Evolutionary conservation across 2,113 vertebrate species (phyloP).

Genomic region (Aythya baeri): DNA sequence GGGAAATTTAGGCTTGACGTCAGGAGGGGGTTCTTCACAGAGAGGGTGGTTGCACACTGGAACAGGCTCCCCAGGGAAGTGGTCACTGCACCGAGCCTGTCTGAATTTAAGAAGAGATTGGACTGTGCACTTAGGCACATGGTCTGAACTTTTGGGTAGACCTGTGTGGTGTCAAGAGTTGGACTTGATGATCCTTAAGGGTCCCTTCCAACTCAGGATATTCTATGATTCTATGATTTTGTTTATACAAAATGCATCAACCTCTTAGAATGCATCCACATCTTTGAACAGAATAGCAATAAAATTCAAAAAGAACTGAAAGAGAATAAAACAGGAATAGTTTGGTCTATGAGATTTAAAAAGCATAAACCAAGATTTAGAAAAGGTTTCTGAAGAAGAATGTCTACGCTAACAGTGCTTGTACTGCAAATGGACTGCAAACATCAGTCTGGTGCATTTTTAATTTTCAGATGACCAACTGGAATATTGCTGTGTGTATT

Average conservation of each 20-base stretch:
- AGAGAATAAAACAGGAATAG: background rate
- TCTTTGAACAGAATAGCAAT: background rate
- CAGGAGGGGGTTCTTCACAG: too few species aligned
- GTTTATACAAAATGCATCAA: background rate
- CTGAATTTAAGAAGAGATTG: too few species aligned
- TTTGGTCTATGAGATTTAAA: background rate
- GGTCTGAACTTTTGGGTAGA: too few species aligned
- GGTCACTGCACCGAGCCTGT: too few species aligned
- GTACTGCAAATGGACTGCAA: background rate
- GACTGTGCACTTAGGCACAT: too few species aligned
- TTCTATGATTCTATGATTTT: background rate
- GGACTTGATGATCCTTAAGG: too few species aligned
- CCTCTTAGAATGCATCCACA: background rate
- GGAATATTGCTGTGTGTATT: background rate
- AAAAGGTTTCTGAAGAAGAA: background rate
- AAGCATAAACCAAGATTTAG: background rate
- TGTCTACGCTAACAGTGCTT: background rate
- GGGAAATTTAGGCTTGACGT: too few species aligned
- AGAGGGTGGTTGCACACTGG: too few species aligned
- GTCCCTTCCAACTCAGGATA: too few species aligned
- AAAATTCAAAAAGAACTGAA: background rate
- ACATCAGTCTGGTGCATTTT: background rate
- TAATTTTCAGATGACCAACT: background rate
- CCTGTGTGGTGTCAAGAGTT: too few species aligned
- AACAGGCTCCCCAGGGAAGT: too few species aligned